Conservation (phyloP, 2,113 vertebrate species). For the Myrmecophaga tridactyla region DNA sequence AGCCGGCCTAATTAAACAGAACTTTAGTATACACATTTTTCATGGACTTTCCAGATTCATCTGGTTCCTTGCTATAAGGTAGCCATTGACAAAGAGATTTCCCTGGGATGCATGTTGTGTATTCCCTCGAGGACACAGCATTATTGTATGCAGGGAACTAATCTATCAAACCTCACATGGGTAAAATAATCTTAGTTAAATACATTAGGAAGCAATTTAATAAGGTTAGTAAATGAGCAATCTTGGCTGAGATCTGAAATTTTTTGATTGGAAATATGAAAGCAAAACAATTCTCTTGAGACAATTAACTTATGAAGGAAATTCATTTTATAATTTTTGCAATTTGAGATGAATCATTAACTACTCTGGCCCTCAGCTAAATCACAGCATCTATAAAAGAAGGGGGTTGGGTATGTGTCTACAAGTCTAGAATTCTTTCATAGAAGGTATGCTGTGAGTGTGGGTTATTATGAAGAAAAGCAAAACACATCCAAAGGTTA, state of each 20-base stretch:
- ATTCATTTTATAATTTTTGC: conserved; percentile 54
- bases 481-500: background rate
- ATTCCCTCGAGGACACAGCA: background rate
- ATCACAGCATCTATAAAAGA: background rate
- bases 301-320: conserved; percentile 42
- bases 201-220: conserved; percentile 61
- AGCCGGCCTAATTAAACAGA: background rate
- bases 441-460: background rate
- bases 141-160: background rate
- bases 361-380: background rate
- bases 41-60: background rate
- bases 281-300: conserved; percentile 43
- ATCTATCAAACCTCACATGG: conserved; percentile 30
- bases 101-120: background rate
- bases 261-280: conserved; percentile 55
- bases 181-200: conserved; percentile 66
- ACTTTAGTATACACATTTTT: background rate
- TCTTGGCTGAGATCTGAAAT: conserved; percentile 31
- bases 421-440: background rate
- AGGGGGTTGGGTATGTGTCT: background rate
- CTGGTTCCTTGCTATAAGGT: background rate
- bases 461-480: background rate
- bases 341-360: conserved; percentile 51
- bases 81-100: conserved; percentile 11
- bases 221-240: conserved; percentile 55